phyloP scores from a whole-genome alignment of 2,113 vertebrate genomes.

The Rafetus swinhoei region DNA sequence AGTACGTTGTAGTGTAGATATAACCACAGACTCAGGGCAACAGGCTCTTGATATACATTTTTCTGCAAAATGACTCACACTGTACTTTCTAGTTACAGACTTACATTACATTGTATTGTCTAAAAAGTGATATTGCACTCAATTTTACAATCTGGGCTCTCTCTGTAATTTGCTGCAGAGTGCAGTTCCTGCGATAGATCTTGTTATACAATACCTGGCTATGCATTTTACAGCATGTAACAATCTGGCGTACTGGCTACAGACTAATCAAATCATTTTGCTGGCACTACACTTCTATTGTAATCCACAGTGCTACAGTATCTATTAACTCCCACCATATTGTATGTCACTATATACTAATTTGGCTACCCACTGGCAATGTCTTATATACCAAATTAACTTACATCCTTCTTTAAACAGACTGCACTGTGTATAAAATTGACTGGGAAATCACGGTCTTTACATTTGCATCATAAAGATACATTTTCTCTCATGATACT shows the following conservation, averaged over 20 bases:
- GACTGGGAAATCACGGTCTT: neutral
- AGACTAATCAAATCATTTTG: slow-evolving; percentile 26
- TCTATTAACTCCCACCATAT: slow-evolving; percentile 18
- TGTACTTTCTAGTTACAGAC: neutral
- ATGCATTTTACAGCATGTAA: slow-evolving; percentile 16
- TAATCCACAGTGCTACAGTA: neutral
- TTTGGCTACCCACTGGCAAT: slow-evolving; percentile 18
- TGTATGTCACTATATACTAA: slow-evolving; percentile 6
- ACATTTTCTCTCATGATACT: neutral
- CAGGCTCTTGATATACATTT: neutral
- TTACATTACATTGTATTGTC: neutral
- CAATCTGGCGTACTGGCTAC: neutral
- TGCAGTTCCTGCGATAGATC: neutral
- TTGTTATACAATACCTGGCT: neutral
- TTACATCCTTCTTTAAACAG: neutral
- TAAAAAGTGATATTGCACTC: neutral
- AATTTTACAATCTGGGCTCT: slow-evolving; percentile 9
- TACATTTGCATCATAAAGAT: slow-evolving; percentile 42
- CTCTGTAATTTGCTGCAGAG: neutral
- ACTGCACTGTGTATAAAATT: slow-evolving; percentile 8
- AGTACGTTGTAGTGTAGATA: neutral
- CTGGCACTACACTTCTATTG: slow-evolving; percentile 10
- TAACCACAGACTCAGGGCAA: neutral
- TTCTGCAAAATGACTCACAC: neutral
- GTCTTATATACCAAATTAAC: neutral